Conservation (phyloP, 1,140 invertebrate species). For the Magallana angulata region DNA sequence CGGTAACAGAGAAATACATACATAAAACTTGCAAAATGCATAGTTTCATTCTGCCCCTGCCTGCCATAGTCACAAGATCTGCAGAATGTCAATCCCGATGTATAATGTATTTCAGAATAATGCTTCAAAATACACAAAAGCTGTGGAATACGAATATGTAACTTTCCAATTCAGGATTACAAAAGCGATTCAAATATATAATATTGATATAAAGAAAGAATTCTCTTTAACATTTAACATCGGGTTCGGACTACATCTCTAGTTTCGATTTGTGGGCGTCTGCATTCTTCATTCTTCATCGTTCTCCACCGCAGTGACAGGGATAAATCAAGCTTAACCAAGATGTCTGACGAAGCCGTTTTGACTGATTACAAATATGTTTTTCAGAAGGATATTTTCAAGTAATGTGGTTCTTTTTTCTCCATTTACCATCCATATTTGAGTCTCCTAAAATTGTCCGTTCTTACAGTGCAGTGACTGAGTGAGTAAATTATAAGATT, state of each 20-base stretch:
- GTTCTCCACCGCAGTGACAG: neutral
- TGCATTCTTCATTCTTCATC: neutral
- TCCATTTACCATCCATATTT: neutral
- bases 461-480: too few species aligned
- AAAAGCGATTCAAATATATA: too few species aligned
- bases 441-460: too few species aligned
- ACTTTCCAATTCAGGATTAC: too few species aligned
- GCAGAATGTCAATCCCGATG: neutral
- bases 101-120: too few species aligned
- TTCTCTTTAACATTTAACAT: neutral
- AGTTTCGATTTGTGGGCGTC: constrained; percentile 9
- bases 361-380: constrained; percentile 62
- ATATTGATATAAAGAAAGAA: too few species aligned
- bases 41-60: neutral
- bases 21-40: constrained; percentile 26
- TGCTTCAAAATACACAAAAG: too few species aligned
- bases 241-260: neutral
- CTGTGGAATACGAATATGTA: too few species aligned
- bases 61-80: constrained; percentile 18
- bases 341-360: constrained; percentile 20
- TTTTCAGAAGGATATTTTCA: constrained; percentile 63
- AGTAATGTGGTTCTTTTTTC: constrained; percentile 42
- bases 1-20: neutral
- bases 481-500: too few species aligned
- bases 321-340: neutral